Evolutionary conservation across 2,888 invertebrate species (phyloP).

Genomic region (Periphyllus acericola): DNA sequence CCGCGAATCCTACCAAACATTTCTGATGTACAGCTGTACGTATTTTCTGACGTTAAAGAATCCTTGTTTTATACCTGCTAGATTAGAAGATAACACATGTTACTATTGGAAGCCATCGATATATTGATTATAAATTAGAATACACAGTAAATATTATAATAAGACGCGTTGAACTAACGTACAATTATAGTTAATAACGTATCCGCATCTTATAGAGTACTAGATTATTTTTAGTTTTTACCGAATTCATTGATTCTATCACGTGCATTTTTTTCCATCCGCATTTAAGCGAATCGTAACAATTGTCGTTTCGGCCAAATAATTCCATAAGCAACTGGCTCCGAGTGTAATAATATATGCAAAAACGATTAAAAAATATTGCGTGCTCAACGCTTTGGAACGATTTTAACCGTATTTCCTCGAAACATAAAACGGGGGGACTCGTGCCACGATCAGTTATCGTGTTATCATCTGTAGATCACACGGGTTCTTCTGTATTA

Average conservation of each 20-base stretch:
- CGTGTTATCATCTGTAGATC: not conserved
- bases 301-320: not conserved
- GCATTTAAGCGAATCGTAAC: not conserved
- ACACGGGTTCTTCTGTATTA: not conserved
- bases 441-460: not conserved
- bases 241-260: conserved; percentile 2
- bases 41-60: no score
- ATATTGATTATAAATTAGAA: not conserved
- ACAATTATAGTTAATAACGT: not conserved
- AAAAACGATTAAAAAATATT: conserved; percentile 1
- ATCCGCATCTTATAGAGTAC: not conserved
- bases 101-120: no score
- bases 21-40: no score
- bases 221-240: not conserved
- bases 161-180: not conserved
- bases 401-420: conserved; percentile 15
- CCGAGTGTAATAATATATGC: not conserved
- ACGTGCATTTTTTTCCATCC: not conserved
- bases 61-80: no score
- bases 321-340: not conserved
- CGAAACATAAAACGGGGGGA: not conserved
- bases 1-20: no score
- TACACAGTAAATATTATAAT: not conserved
- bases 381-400: conserved; percentile 30
- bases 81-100: no score